Conservation (phyloP, 2,113 vertebrate species). For the Notothenia rossii region DNA sequence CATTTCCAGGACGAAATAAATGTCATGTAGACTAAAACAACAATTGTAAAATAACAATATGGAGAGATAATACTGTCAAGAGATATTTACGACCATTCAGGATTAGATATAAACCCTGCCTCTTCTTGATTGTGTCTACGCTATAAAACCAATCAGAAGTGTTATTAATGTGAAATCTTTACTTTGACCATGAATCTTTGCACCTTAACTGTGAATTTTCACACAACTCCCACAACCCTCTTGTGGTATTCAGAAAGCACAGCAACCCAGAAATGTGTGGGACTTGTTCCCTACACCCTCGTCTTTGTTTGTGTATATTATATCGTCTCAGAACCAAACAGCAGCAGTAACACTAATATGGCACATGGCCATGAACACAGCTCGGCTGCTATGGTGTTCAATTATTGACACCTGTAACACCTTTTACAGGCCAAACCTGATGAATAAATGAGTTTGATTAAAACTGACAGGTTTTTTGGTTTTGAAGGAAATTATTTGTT, state of each 20-base stretch:
- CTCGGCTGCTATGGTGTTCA: conserved; percentile 16
- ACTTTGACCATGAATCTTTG: conserved; percentile 42
- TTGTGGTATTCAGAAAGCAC: conserved; percentile 33
- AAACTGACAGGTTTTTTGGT: background rate
- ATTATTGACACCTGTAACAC: conserved; percentile 40
- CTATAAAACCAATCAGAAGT: conserved; percentile 27
- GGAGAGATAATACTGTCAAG: background rate
- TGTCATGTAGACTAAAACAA: background rate
- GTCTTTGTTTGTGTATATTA: conserved; percentile 16
- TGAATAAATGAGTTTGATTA: conserved; percentile 3
- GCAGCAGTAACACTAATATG: conserved; percentile 16
- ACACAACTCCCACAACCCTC: conserved; percentile 65
- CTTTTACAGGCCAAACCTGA: conserved; percentile 18
- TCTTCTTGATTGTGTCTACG: conserved; percentile 1
- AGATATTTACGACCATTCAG: background rate
- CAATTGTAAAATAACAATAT: background rate
- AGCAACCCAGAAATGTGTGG: conserved; percentile 43
- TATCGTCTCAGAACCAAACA: conserved; percentile 16
- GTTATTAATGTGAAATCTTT: conserved; percentile 22
- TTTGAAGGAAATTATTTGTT: background rate
- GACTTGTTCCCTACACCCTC: conserved; percentile 9
- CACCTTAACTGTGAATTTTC: conserved; percentile 67
- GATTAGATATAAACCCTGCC: background rate
- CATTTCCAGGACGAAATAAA: background rate
- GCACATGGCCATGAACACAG: conserved; percentile 25